phyloP scores from a whole-genome alignment of 2,113 vertebrate genomes.

The Megaceryle maxima region DNA sequence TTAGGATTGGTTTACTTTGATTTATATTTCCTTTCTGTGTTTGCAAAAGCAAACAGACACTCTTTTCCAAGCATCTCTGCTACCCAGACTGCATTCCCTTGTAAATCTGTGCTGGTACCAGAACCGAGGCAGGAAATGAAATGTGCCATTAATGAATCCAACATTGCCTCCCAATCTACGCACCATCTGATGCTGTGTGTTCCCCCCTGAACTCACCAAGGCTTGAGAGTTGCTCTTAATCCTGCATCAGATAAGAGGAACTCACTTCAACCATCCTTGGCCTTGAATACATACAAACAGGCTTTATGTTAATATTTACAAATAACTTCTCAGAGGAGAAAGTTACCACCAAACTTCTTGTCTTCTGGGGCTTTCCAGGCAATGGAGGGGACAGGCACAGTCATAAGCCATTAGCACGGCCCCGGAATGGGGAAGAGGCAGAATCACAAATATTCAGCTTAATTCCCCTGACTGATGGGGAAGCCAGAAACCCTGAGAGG shows the following conservation, averaged over 20 bases:
- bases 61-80: not conserved
- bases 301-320: slow-evolving; percentile 27
- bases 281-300: not conserved
- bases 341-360: not conserved
- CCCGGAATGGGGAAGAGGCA: not conserved
- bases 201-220: not conserved
- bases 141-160: not conserved
- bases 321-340: not conserved
- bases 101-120: not conserved
- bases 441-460: not conserved
- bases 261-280: not conserved
- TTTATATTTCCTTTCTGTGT: not conserved
- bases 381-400: not conserved
- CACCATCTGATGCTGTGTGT: not conserved
- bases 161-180: not conserved
- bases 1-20: not conserved
- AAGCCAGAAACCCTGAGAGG: not conserved
- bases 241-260: not conserved
- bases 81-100: not conserved
- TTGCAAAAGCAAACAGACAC: not conserved
- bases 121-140: not conserved
- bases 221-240: not conserved
- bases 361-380: not conserved
- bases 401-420: not conserved
- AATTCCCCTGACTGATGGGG: not conserved